A percentile compares a stretch with the other conserved stretches of the same genome.
Conservation (phyloP, 2,888 invertebrate genomes). For the Cistogaster globosa region DNA sequence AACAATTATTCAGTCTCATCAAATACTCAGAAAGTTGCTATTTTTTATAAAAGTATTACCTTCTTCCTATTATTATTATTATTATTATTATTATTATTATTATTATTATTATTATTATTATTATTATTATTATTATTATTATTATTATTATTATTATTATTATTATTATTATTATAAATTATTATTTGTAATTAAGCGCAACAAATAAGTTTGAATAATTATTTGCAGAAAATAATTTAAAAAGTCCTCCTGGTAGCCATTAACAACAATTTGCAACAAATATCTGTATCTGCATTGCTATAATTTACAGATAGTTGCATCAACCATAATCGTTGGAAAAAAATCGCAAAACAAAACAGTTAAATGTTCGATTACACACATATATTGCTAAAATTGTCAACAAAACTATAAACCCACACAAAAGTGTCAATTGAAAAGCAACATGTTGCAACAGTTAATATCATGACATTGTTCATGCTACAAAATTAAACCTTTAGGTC, state of each 20-base stretch:
- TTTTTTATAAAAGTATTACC: too few relatives aligned
- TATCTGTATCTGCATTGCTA: constrained; percentile 57
- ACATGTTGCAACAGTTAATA: constrained; percentile 31
- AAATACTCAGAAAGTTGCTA: too few relatives aligned
- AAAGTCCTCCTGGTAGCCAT: constrained; percentile 6
- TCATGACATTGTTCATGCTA: background rate
- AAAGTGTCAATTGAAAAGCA: constrained; percentile 49
- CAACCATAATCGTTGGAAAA: constrained; percentile 61
- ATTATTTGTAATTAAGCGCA: too few relatives aligned
- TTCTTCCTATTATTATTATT: too few relatives aligned
- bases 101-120: too few relatives aligned
- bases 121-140: too few relatives aligned
- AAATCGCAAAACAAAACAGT: constrained; percentile 69
- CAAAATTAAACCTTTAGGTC: constrained; percentile 20
- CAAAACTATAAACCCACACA: constrained; percentile 53
- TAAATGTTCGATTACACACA: constrained; percentile 33
- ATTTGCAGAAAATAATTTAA: background rate
- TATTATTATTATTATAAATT: too few relatives aligned
- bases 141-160: too few relatives aligned
- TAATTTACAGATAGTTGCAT: constrained; percentile 58
- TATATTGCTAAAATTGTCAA: constrained; percentile 46
- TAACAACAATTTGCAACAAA: constrained; percentile 45
- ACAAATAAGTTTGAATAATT: too few relatives aligned
- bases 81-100: too few relatives aligned
- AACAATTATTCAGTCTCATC: too few relatives aligned